Evolutionary conservation across 37 sponge, comb jelly and placozoan species (phyloP), one percentile per base, ranked within the genome.

Genomic region (Agelas oroides): DNA sequence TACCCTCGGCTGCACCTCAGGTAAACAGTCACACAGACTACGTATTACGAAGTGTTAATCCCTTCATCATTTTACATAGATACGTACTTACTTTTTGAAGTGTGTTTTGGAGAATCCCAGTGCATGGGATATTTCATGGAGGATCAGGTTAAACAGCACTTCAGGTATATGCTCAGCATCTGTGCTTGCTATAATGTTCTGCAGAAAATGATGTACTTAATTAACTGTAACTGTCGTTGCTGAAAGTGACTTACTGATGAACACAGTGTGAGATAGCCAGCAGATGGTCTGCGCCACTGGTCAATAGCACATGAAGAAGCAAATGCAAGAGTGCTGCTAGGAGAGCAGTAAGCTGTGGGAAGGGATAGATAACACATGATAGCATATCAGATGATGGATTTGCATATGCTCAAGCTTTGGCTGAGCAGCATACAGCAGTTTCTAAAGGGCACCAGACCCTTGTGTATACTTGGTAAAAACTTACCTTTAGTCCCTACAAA

Each of bases 11-110:
- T n/a, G n/a, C n/a, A n/a, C n/a, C n/a, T n/a, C n/a, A n/a, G n/a
- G n/a, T n/a, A n/a, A n/a, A n/a, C n/a, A n/a, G n/a, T n/a, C n/a
- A n/a, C n/a, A n/a, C n/a, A n/a, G n/a, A n/a, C n/a, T n/a, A n/a
- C n/a, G n/a, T n/a, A n/a, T n/a, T n/a, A n/a, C n/a, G n/a, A n/a
- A n/a, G n/a, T n/a, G n/a, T n/a, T n/a, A n/a, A n/a, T n/a, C n/a
- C n/a, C n/a, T n/a, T n/a, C n/a, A n/a, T n/a, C n/a, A n/a, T n/a
- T n/a, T n/a, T n/a, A n/a, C n/a, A n/a, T n/a, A n/a, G n/a, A n/a
- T n/a, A n/a, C n/a, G 46, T 46, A 12, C 80, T 80, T 80, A 80
- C 80, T 33, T 25, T 39, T 64, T 2, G 13, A 80, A 80, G 25
- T 33, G 69, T 67, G 17, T 20, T 30, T n/a, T 52, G n/a, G 80